Evolutionary conservation across 1,140 invertebrate species (phyloP).

Genomic region (Hyles euphorbiae): DNA sequence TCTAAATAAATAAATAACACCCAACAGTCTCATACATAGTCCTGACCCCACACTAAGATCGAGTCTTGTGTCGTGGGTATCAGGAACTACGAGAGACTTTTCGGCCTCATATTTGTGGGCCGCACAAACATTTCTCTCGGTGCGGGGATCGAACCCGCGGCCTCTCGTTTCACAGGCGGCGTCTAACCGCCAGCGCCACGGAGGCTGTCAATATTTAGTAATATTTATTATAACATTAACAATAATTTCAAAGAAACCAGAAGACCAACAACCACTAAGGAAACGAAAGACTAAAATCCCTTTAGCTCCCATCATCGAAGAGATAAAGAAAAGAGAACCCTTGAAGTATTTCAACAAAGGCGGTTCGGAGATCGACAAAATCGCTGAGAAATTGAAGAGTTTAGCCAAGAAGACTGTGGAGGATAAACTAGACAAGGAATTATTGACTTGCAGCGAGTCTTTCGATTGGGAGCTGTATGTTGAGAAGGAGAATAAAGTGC

Average conservation of each 20-base stretch:
- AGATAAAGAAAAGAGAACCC: slow-evolving; percentile 50
- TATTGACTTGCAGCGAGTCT: slow-evolving; percentile 53
- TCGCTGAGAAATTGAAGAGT: slow-evolving; percentile 64
- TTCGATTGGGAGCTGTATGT: slow-evolving; percentile 34
- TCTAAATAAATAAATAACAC: no score
- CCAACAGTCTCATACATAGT: no score
- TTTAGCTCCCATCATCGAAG: slow-evolving; percentile 58
- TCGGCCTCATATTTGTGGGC: no score
- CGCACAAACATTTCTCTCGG: no score
- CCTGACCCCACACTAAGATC: no score
- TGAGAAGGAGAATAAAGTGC: slow-evolving; percentile 12
- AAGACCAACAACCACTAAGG: background rate
- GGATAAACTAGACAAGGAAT: slow-evolving; percentile 53
- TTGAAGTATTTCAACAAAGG: slow-evolving; percentile 56
- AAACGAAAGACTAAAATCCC: slow-evolving; percentile 44
- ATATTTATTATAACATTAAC: no score
- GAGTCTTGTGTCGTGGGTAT: no score
- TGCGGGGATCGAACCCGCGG: no score
- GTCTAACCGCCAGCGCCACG: no score
- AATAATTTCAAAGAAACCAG: background rate
- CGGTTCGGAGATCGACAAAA: slow-evolving; percentile 55
- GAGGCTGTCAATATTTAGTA: no score
- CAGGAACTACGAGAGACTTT: no score
- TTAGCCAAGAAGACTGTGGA: slow-evolving; percentile 43
- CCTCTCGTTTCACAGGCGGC: no score